Base-by-base conservation (phyloP, 2,888 invertebrate species). In the Brachylomia viminalis region DNA sequence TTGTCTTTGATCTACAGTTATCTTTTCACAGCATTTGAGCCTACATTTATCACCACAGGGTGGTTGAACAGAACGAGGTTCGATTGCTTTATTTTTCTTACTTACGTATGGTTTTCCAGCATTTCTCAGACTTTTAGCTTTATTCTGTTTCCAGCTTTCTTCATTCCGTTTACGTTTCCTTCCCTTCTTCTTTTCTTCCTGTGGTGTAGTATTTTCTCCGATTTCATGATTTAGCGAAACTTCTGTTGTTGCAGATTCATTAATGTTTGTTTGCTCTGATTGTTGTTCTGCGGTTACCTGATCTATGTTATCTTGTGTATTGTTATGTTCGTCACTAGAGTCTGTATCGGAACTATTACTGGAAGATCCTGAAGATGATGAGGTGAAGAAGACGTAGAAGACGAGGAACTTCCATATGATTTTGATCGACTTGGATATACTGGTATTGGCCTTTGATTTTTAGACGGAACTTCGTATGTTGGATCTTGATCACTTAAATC, bases 121-220 rank as follows among this genome's bases (percentile, higher is more conserved):
- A 59, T 59, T 59, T 59, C 59, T 59, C 33, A 59, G 59, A 59
- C 49, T 71, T 81, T 33, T 2, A 75, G 74, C 72, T 75, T 67
- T 74, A 69, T 70, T 83, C 59, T 83, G 80, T 80, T 83, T 83
- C 83, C 80, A 84, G 72, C 47, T 82, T 74, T 75, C 73, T 72
- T 69, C 72, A 75, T 79, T 69, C 54, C 83, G 66, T 61, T 62
- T 77, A 75, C 80, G 80, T 71, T 83, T 83, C 69, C 79, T 80
- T 77, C 80, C 83, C 61, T 75, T 80, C 64, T 73, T 73, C 42
- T 73, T 77, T 79, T 70, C 76, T 78, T 78, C 83, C 66, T 75
- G 69, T 80, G 33, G 54, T 80, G 77, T 64, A 72, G 52, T 72
- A 61, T 61, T 61, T 33, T 33, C 30, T 33, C 30, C 59, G 20